A percentile compares a stretch with the other conserved stretches of the same genome.
phyloP scores from a whole-genome alignment of 2,113 vertebrate species.

The Tursiops truncatus region DNA sequence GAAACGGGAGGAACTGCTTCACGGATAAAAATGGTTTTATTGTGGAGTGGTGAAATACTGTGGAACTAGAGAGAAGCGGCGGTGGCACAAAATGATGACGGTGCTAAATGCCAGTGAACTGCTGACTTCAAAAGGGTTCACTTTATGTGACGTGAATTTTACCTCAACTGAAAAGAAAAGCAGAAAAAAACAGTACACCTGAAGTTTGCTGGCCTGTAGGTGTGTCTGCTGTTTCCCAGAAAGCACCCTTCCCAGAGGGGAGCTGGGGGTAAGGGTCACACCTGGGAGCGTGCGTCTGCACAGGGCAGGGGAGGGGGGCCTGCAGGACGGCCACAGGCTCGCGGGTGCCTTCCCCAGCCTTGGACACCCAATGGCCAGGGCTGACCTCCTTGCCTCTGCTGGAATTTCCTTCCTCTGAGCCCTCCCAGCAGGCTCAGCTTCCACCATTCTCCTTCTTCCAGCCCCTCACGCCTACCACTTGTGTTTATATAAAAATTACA shows the following conservation, averaged over 20 bases:
- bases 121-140: not conserved
- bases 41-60: too few relatives aligned
- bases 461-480: not conserved
- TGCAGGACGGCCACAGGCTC: not conserved
- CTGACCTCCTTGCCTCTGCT: fast-evolving
- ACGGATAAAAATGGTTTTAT: too few relatives aligned
- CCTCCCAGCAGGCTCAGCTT: not conserved
- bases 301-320: too few relatives aligned
- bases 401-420: not conserved
- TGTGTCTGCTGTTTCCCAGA: not conserved
- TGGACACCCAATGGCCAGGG: not conserved
- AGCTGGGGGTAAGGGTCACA: not conserved
- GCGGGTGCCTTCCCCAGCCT: too few relatives aligned
- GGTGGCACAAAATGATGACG: not conserved
- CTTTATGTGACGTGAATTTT: not conserved
- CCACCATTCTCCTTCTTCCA: not conserved
- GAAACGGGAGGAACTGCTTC: fast-evolving
- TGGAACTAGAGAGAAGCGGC: not conserved
- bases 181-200: not conserved
- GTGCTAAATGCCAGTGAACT: not conserved
- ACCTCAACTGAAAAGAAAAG: not conserved
- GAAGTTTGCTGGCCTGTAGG: not conserved
- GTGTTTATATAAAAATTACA: not conserved
- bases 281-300: not conserved
- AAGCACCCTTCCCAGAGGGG: not conserved